A percentile compares a stretch with the other conserved stretches of the same genome.
Conservation (phyloP, 1,140 invertebrate genomes). For the Zaprionus camerounensis region DNA sequence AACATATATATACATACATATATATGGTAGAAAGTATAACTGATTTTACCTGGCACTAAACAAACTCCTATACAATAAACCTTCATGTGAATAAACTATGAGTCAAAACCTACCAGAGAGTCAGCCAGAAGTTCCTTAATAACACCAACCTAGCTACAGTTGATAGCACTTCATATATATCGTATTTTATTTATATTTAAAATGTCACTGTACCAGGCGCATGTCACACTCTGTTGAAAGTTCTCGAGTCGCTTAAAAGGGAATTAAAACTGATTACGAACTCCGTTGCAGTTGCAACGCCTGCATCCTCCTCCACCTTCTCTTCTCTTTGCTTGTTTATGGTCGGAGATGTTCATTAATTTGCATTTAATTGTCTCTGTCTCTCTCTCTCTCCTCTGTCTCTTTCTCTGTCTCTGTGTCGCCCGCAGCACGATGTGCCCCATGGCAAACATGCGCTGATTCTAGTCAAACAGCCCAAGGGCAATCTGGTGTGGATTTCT, state of each 20-base stretch:
- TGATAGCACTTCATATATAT: background rate
- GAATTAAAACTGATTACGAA: slow-evolving; percentile 11
- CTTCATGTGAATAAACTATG: no score
- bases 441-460: slow-evolving; percentile 93
- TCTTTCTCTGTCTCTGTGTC: background rate
- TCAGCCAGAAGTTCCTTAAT: background rate
- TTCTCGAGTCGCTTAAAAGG: slow-evolving; percentile 1
- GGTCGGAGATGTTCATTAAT: slow-evolving; percentile 62
- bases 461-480: slow-evolving; percentile 91
- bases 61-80: no score
- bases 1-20: no score
- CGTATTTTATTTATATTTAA: background rate
- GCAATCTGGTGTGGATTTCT: slow-evolving; percentile 92
- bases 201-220: background rate
- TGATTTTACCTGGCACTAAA: no score
- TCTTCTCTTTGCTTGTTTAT: slow-evolving; percentile 7
- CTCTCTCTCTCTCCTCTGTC: slow-evolving; percentile 27
- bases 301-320: background rate
- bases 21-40: no score
- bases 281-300: background rate
- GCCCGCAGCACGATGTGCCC: slow-evolving; percentile 90
- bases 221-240: background rate
- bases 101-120: background rate
- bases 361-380: slow-evolving; percentile 67
- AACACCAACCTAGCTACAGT: background rate